phyloP scores from a whole-genome alignment of 2,888 invertebrate genomes.

The Teleogryllus oceanicus region DNA sequence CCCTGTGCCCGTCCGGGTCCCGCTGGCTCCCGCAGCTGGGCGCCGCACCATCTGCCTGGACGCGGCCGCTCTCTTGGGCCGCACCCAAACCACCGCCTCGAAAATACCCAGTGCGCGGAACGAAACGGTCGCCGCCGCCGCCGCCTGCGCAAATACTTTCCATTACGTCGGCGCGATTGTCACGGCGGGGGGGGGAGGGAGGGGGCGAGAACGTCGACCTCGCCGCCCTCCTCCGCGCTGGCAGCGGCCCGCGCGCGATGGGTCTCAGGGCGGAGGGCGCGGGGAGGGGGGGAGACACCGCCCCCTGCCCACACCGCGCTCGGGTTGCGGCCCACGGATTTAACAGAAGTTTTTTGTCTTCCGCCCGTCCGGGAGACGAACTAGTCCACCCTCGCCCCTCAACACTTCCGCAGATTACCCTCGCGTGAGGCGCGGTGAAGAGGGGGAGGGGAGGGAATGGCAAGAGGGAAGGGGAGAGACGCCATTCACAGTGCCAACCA shows the following conservation, averaged over 20 bases:
- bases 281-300: neutral
- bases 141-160: constrained; percentile 8
- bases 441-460: too few species aligned
- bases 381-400: too few species aligned
- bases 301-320: neutral
- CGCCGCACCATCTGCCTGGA: too few species aligned
- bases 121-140: neutral
- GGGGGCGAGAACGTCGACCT: neutral
- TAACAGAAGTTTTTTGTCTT: too few species aligned
- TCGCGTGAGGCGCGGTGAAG: too few species aligned
- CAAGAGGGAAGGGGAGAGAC: too few species aligned
- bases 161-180: neutral
- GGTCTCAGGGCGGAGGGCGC: neutral
- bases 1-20: too few species aligned
- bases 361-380: too few species aligned
- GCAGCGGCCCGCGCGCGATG: neutral
- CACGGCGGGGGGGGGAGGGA: neutral
- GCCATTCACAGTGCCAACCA: too few species aligned
- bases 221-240: neutral
- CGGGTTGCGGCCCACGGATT: neutral
- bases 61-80: neutral
- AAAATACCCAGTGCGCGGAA: constrained; percentile 18
- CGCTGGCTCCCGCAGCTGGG: too few species aligned
- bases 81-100: neutral
- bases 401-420: too few species aligned